Evolutionary conservation across 2,797 vertebrate genomes (phyloP), one percentile per base, ranked within the genome.

Genomic region (Sebastes steindachneri): DNA sequence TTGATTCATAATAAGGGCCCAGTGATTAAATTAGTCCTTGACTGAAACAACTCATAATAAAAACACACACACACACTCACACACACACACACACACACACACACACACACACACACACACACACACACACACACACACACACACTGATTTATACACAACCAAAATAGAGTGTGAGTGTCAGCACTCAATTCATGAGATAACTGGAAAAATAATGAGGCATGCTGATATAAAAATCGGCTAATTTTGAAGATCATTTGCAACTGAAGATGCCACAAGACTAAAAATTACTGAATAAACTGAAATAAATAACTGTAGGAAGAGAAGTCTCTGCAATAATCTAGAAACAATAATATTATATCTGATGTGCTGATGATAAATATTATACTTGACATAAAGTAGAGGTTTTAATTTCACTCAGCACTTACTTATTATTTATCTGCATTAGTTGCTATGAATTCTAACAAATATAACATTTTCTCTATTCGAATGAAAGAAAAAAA

Each of bases 171-270:
- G 65, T 86, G n/a, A 83, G n/a, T n/a, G 51, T 53, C 19, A 81
- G 35, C 62, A 74, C 7, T 64, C 35, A 74, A 70, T 75, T 85
- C 85, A 88, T 67, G 33, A 73, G 68, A 86, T 81, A 74, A 82
- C 58, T 80, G 70, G 41, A 83, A 65, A 88, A 87, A 85, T 80
- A 86, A 91, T 82, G 59, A 84, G 67, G 69, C 75, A 48, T 76
- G 51, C 48, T 79, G 55, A 72, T 57, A 26, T 2, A 58, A 25
- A 80, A 82, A 78, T 62, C 28, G 33, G 31, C 10, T 76, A n/a
- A 79, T 88, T 87, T 73, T 63, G 21, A 84, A 80, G 59, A 63
- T 72, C 45, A 70, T 75, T 85, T 78, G 41, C 48, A 77, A 65
- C 9, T 68, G 45, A 60, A 29, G 23, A 69, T 35, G 19, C 11